These are phyloP conservation scores for Allacma fusca DNA, from an alignment of 2,888 invertebrate genomes.

Conservation along the genomic window DNA sequence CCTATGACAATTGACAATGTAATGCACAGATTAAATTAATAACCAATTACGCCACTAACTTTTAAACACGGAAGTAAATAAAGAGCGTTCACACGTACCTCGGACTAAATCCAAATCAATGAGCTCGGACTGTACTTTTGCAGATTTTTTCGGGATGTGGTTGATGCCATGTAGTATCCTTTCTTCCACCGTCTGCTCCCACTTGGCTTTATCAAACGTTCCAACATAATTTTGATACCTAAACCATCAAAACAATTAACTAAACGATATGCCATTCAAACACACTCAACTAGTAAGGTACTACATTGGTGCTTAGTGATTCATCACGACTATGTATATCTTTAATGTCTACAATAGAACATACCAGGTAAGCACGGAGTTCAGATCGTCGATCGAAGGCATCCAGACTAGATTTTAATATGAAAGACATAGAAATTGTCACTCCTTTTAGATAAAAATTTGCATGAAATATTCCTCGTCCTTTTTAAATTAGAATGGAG, in stretches of 20 bases:
- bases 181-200: conserved; percentile 95
- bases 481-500: too few species aligned
- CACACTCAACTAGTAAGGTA: too few species aligned
- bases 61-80: conserved; percentile 5
- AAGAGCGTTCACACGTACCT: conserved; percentile 69
- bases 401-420: conserved; percentile 45
- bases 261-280: too few species aligned
- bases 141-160: conserved; percentile 79
- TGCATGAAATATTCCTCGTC: too few species aligned
- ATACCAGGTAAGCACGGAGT: conserved; percentile 60
- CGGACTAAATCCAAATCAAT: conserved; percentile 96
- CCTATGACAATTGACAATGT: too few species aligned
- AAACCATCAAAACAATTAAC: neutral
- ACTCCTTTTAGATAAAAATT: too few species aligned
- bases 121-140: conserved; percentile 85
- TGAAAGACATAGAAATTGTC: conserved; percentile 41
- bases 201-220: conserved; percentile 95
- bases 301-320: too few species aligned
- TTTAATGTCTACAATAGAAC: too few species aligned
- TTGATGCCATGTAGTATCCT: conserved; percentile 85
- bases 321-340: too few species aligned
- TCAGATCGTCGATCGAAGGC: conserved; percentile 61
- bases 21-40: too few species aligned
- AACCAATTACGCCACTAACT: too few species aligned
- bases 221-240: conserved; percentile 97